Evolutionary conservation across 2,113 vertebrate genomes (phyloP).

Genomic region (Myiagra hebetior): DNA sequence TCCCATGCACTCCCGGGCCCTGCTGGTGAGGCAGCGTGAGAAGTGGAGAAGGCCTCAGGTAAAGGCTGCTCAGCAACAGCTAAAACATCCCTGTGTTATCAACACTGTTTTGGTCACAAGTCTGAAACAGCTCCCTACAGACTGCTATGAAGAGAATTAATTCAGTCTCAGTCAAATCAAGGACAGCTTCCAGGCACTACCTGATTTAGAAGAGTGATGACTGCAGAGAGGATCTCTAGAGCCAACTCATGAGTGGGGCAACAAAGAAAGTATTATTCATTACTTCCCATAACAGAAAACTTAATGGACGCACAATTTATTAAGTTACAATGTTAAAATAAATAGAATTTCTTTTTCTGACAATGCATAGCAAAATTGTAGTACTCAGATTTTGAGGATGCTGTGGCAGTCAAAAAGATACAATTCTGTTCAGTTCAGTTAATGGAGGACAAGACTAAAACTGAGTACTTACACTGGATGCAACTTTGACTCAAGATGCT

Average conservation of each 20-base stretch:
- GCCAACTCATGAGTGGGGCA: rapidly evolving
- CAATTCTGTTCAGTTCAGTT: neutral
- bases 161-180: neutral
- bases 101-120: neutral
- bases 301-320: neutral
- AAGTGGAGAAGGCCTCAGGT: neutral
- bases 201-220: neutral
- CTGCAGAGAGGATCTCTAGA: neutral
- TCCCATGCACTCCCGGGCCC: neutral
- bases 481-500: neutral
- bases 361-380: neutral
- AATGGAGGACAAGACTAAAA: neutral
- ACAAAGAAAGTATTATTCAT: neutral
- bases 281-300: neutral
- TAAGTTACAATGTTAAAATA: neutral
- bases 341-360: neutral
- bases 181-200: neutral
- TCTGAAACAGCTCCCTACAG: neutral
- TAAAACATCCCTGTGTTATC: neutral
- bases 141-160: neutral
- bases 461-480: neutral
- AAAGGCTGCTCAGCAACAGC: neutral
- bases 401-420: neutral
- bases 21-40: rapidly evolving
- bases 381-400: neutral